phyloP scores from a whole-genome alignment of 1,140 invertebrate species.

The Trypoxylus dichotomus region DNA sequence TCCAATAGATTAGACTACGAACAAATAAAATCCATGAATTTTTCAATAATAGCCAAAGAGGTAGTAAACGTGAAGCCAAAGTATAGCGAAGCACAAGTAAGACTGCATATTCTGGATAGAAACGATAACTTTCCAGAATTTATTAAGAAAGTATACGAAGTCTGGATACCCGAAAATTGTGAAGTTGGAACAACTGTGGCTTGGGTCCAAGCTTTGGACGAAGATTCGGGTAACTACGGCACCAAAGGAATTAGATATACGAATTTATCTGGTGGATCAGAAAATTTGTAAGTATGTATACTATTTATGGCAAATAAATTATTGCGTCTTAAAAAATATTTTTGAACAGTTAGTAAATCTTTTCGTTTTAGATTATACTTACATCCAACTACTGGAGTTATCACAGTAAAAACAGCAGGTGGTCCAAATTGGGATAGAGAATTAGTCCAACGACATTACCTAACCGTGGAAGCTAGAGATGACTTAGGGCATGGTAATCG shows the following conservation, averaged over 20 bases:
- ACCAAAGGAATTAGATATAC: constrained; percentile 87
- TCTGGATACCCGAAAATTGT: constrained; percentile 82
- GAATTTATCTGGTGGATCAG: constrained; percentile 75
- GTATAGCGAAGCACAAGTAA: constrained; percentile 75
- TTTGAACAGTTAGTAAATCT: no score
- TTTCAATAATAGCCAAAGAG: constrained; percentile 85
- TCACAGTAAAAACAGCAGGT: constrained; percentile 77
- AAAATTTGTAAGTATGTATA: constrained; percentile 75
- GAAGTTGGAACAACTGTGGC: constrained; percentile 78
- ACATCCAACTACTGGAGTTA: constrained; percentile 78
- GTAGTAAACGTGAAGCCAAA: constrained; percentile 71
- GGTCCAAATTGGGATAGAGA: constrained; percentile 84
- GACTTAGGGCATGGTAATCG: constrained; percentile 82
- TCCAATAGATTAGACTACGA: constrained; percentile 85
- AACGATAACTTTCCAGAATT: constrained; percentile 96
- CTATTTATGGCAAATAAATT: no score
- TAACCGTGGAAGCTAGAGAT: constrained; percentile 91
- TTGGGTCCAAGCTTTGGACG: constrained; percentile 79
- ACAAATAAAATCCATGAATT: constrained; percentile 75
- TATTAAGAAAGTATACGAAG: constrained; percentile 74
- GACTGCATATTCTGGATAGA: constrained; percentile 83
- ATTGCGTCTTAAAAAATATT: no score
- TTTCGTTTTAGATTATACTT: constrained; percentile 69
- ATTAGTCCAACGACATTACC: constrained; percentile 79
- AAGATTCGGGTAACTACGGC: constrained; percentile 84